A percentile compares a stretch with the other conserved stretches of the same genome.
phyloP scores from a whole-genome alignment of 2,113 vertebrate species.

The Polyodon spathula region DNA sequence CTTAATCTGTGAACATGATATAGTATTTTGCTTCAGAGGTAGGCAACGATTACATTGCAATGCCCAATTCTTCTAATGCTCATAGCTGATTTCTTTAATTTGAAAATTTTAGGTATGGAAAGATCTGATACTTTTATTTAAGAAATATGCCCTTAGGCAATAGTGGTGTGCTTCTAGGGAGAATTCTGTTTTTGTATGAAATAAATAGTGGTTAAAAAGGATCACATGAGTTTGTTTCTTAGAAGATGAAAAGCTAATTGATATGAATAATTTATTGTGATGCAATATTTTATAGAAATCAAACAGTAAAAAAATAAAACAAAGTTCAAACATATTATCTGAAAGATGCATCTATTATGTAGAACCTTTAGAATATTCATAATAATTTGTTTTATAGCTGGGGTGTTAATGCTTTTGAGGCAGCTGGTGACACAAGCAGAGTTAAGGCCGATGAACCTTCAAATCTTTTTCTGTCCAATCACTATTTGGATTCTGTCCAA shows the following conservation, averaged over 20 bases:
- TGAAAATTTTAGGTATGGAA: constrained; percentile 85
- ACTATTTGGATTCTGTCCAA: no score
- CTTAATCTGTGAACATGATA: constrained; percentile 32
- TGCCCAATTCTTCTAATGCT: constrained; percentile 53
- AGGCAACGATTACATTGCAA: constrained; percentile 54
- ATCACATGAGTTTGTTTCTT: constrained; percentile 80
- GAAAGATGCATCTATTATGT: constrained; percentile 22
- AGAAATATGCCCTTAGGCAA: constrained; percentile 82
- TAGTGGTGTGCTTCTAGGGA: constrained; percentile 71
- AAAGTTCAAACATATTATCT: constrained; percentile 43
- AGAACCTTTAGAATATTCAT: constrained; percentile 41
- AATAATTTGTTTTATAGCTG: constrained; percentile 41
- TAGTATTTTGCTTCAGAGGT: constrained; percentile 46
- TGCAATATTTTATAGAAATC: constrained; percentile 58
- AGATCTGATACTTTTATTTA: constrained; percentile 87
- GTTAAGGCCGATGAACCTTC: constrained; percentile 53
- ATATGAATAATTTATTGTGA: constrained; percentile 62
- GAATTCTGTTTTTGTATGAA: constrained; percentile 77
- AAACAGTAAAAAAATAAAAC: constrained; percentile 53
- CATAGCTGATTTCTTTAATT: constrained; percentile 72
- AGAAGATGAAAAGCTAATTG: constrained; percentile 82
- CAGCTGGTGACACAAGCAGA: constrained; percentile 41
- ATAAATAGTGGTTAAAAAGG: constrained; percentile 84
- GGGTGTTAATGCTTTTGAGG: constrained; percentile 42
- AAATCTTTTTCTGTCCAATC: no score